Base-by-base conservation (phyloP, 2,113 vertebrate genomes). In the Spea bombifrons region DNA sequence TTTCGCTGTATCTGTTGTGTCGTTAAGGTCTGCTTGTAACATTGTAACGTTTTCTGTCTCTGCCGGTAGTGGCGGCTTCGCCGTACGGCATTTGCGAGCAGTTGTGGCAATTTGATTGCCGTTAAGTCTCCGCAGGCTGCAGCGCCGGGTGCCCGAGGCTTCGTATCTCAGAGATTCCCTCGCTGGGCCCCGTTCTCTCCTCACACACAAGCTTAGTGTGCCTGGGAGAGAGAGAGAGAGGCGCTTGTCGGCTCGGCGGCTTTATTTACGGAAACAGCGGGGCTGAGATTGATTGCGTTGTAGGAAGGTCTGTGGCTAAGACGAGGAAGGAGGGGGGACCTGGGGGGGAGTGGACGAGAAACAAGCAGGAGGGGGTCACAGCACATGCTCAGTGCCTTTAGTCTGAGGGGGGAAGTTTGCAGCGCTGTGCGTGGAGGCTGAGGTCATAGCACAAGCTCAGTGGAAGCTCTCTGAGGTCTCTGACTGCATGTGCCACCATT, bases 391-490 rank as follows among this genome's bases (percentile, higher is more conserved):
- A 97, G 96, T 98, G 81, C 92, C 78, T 91, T 84, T 91, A 88
- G 85, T 85, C 88, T 88, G 92, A 93, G 88, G 93, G 93, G 77
- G 91, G 92, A 94, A 94, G 89, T 92, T 92, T 80, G 94, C 88
- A 91, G 91, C 94, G 94, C 92, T 88, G 93, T 94, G 92, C 94
- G 94, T 92, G 94, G 90, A 88, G 92, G 93, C 96, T 96, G 94
- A 97, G 97, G 97, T 98, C 97, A 97, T 87, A 94, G 95, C 96
- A 96, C 95, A 93, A 93, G 96, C 96, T 97, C 95, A 90, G 96
- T 95, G 94, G 82, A 87, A 90, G 93, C 94, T 92, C 93, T 85
- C 76, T 67, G 85, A 87, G 91, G 88, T 86, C 90, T 84, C 91
- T 90, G 93, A 82, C 93, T 93, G 94, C 94, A 92, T 89, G 94